Evolutionary conservation across 1,140 invertebrate genomes (phyloP).

Genomic region (Sarcophaga peregrina): DNA sequence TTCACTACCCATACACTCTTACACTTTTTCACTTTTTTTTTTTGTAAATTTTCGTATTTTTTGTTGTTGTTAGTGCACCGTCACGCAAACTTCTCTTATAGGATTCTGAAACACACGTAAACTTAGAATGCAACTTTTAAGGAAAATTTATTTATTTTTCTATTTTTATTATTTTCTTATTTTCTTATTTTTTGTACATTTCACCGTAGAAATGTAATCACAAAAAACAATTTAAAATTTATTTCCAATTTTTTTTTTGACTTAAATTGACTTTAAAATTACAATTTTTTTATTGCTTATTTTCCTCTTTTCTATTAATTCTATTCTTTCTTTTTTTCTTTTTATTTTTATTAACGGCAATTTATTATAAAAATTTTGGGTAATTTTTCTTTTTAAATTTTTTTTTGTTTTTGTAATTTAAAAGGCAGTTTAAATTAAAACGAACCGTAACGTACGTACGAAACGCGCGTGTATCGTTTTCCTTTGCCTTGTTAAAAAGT

Average conservation of each 20-base stretch:
- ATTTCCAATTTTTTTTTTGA: background rate
- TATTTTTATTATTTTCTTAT: too few relatives aligned
- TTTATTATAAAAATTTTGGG: slow-evolving; percentile 4
- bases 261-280: slow-evolving; percentile 11
- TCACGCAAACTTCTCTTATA: slow-evolving; percentile 22
- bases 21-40: too few relatives aligned
- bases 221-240: too few relatives aligned
- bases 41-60: too few relatives aligned
- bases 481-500: background rate
- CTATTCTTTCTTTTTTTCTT: too few relatives aligned
- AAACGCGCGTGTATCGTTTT: slow-evolving; percentile 15
- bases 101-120: background rate
- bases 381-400: background rate
- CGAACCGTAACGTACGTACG: background rate
- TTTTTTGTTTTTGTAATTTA: background rate
- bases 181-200: too few relatives aligned
- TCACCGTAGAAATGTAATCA: too few relatives aligned
- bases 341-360: background rate
- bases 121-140: background rate
- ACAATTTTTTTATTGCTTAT: background rate
- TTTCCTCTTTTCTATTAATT: too few relatives aligned
- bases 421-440: background rate
- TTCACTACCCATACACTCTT: too few relatives aligned
- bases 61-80: too few relatives aligned
- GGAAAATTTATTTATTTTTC: background rate